Evolutionary conservation across 1,140 invertebrate genomes (phyloP).

Genomic region (Schlechtendalia chinensis): DNA sequence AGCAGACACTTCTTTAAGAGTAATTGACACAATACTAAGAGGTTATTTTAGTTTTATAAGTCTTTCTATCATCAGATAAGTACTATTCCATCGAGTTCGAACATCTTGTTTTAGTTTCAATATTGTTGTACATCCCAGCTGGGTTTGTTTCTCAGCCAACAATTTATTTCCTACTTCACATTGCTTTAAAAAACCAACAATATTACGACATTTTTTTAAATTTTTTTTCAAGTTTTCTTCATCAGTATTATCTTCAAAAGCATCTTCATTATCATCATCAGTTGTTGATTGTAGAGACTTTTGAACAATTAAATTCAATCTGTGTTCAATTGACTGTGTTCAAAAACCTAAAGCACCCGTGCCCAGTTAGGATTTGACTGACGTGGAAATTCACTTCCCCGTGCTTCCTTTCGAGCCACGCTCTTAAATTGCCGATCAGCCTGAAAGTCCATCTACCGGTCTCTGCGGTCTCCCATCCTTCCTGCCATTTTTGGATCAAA

Average conservation of each 20-base stretch:
- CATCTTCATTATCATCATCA: not conserved
- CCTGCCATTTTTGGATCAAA: too few species aligned
- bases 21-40: not conserved
- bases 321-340: too few species aligned
- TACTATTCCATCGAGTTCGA: not conserved
- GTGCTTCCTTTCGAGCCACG: too few species aligned
- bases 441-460: too few species aligned
- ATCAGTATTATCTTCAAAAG: not conserved
- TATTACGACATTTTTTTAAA: constrained; percentile 1
- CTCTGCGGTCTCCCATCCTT: too few species aligned
- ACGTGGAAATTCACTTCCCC: too few species aligned
- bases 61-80: not conserved
- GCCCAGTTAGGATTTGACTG: too few species aligned
- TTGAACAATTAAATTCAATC: constrained; percentile 8
- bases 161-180: not conserved
- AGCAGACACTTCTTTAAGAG: not conserved
- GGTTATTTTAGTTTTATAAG: constrained; percentile 16
- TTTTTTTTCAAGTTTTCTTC: not conserved
- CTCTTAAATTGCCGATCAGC: too few species aligned
- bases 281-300: not conserved
- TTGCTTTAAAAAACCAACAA: constrained; percentile 6
- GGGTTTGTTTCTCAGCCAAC: not conserved
- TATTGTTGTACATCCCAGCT: not conserved
- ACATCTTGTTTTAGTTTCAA: constrained; percentile 10
- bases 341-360: too few species aligned